Evolutionary conservation across 2,797 vertebrate genomes (phyloP), one percentile per base, ranked within the genome.

Genomic region (Tangara arthus): DNA sequence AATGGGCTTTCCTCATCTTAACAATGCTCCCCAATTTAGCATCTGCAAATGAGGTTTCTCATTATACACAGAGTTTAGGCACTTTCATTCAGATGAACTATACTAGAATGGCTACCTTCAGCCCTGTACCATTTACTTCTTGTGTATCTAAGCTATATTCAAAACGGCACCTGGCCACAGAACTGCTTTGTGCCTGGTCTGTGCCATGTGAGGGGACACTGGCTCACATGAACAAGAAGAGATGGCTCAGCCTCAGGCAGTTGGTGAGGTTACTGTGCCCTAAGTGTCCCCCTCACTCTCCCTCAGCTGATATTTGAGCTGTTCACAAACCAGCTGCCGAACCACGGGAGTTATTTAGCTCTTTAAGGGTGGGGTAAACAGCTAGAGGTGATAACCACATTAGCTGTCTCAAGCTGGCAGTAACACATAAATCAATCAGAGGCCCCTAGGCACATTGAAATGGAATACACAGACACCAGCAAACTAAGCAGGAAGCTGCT

Each of bases 381-480:
- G 90, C 93, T 95, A 90, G 94, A 96, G 91, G 94, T 95, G 96
- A 96, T 95, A 96, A 96, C 91, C 96, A 95, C 95, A 95, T 59
- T 82, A 69, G 70, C 90, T 90, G 88, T 93, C 91, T 83, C 88
- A 94, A 84, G 80, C 94, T 95, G 77, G 90, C 82, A 93, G 73
- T 56, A 79, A 90, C 32, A 65, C 70, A 89, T 94, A 95, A 96
- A 96, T 96, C 87, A 93, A 91, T 91, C 91, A 82, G 90, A 88
- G 52, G 79, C 93, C 82, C 86, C 53, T 14, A 47, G 85, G 88
- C 94, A 84, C 44, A 42, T 5, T 89, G 73, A 90, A 96, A 95
- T 26, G 56, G 80, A 65, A 79, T 70, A 83, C 5, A 2, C 57
- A 90, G 70, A 72, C 87, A 84, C 44, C 68, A 85, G 75, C 73